Conservation (phyloP, 37 sponge, comb jelly and placozoan genomes). For the Cliona cf. orientalis region DNA sequence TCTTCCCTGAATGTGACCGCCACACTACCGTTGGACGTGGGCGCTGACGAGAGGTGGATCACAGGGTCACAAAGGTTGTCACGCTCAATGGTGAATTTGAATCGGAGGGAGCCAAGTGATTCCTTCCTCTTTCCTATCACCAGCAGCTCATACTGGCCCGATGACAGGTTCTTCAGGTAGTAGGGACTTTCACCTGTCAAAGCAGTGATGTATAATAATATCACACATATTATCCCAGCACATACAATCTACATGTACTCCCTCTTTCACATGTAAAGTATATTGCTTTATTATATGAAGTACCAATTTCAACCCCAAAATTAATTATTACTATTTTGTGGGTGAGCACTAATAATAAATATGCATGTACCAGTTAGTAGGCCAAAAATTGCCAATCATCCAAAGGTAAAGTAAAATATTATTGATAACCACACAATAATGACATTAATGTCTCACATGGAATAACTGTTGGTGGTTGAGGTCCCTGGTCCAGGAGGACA, state of each 20-base stretch:
- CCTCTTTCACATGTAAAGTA: not conserved
- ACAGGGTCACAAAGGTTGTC: not conserved
- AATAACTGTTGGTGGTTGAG: constrained; percentile 1
- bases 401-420: not conserved
- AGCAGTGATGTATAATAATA: not conserved
- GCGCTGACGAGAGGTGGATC: not conserved
- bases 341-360: no score
- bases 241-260: not conserved
- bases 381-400: not conserved
- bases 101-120: not conserved
- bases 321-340: no score
- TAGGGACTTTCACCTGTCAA: constrained; percentile 44
- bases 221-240: not conserved
- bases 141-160: constrained; percentile 13
- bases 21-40: not conserved
- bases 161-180: not conserved
- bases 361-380: not conserved
- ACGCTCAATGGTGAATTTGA: not conserved
- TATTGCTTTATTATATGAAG: not conserved
- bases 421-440: not conserved
- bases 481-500: constrained; percentile 21
- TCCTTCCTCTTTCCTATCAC: constrained; percentile 6
- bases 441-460: constrained; percentile 21
- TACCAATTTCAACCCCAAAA: no score
- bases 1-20: not conserved